phyloP scores from a whole-genome alignment of 2,797 vertebrate species.

The Cossypha caffra region DNA sequence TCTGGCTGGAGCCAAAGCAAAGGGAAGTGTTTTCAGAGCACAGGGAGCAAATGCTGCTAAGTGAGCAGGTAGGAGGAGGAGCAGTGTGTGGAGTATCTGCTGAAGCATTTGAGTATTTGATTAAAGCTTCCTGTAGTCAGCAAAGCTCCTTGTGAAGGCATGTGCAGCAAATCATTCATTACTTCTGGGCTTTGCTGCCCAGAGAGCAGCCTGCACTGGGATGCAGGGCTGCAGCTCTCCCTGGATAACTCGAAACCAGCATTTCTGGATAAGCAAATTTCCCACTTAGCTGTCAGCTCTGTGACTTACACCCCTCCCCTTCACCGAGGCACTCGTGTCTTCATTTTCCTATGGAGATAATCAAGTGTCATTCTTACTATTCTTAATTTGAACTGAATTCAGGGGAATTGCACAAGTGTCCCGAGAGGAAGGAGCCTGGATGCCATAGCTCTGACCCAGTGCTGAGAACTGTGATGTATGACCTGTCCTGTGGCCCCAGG shows the following conservation, averaged over 20 bases:
- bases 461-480: accelerated
- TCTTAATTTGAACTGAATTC: neutral
- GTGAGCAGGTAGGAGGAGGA: neutral
- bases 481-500: neutral
- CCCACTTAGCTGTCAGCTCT: neutral
- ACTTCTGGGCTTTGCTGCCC: neutral
- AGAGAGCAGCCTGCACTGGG: neutral
- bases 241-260: neutral
- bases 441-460: neutral
- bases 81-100: neutral
- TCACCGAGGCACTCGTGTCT: neutral
- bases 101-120: neutral
- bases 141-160: neutral
- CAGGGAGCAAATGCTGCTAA: neutral
- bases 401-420: neutral
- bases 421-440: neutral
- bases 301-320: neutral
- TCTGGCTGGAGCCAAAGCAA: neutral
- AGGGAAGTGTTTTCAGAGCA: neutral
- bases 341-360: neutral
- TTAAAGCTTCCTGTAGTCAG: neutral
- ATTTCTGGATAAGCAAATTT: neutral
- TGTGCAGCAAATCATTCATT: neutral
- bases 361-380: neutral
- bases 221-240: neutral